These are phyloP conservation scores for Ahaetulla prasina DNA, from an alignment of 2,113 vertebrate genomes.

Conservation along the genomic window DNA sequence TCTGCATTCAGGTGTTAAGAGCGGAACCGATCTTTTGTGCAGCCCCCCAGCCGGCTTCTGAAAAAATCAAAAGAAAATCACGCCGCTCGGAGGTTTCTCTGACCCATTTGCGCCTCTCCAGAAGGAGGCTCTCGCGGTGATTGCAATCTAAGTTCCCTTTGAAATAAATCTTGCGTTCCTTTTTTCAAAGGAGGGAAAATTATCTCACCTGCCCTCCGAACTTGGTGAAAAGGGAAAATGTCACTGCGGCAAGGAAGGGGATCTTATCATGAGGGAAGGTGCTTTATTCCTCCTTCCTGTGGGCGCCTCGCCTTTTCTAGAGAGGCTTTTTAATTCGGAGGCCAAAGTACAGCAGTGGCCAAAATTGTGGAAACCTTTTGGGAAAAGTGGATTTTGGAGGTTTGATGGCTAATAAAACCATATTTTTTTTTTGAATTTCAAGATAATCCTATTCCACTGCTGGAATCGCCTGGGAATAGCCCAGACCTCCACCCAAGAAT, in stretches of 20 bases:
- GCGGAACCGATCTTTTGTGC: neutral
- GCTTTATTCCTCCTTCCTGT: neutral
- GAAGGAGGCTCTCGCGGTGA: neutral
- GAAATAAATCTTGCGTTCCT: neutral
- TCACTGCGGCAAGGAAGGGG: neutral
- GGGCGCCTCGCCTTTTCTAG: neutral
- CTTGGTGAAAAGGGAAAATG: neutral
- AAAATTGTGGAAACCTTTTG: too few relatives aligned
- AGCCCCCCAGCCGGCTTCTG: neutral
- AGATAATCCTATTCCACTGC: too few relatives aligned
- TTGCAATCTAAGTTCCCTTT: neutral
- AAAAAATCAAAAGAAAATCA: neutral
- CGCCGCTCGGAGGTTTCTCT: neutral
- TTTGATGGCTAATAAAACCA: too few relatives aligned
- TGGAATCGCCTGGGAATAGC: too few relatives aligned
- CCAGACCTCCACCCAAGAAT: too few relatives aligned
- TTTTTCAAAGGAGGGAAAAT: constrained; percentile 15
- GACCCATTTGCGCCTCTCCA: neutral
- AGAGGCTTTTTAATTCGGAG: neutral
- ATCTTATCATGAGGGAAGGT: neutral
- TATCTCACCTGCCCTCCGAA: neutral
- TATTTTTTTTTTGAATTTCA: too few relatives aligned
- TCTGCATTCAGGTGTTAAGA: neutral
- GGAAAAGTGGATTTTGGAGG: too few relatives aligned
- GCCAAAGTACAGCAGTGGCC: too few relatives aligned